Percentiles rank a stretch among this genome's conserved stretches.
Evolutionary conservation across 2,888 invertebrate genomes (phyloP).

Genomic region (Aporophyla nigra): DNA sequence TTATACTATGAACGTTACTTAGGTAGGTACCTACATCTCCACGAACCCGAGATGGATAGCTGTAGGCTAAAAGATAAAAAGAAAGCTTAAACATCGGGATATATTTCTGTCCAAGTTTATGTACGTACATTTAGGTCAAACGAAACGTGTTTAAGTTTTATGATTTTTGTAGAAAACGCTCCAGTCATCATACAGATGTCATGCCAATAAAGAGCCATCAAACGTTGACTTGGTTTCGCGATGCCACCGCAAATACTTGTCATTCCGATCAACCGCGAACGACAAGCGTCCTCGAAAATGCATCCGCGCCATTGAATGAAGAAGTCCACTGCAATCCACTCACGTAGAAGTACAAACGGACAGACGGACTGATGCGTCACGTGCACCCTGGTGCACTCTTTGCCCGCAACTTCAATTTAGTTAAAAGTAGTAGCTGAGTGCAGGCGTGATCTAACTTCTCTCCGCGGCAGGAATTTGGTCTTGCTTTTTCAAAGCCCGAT

Average conservation of each 20-base stretch:
- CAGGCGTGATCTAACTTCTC: conserved; percentile 82
- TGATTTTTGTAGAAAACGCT: conserved; percentile 21
- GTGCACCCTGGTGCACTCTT: conserved; percentile 81
- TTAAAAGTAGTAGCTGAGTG: conserved; percentile 88
- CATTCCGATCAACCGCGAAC: conserved; percentile 74
- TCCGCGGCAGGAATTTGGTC: conserved; percentile 75
- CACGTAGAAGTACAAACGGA: conserved; percentile 84
- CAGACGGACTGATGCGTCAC: conserved; percentile 84
- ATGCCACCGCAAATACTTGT: conserved; percentile 76
- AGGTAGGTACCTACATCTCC: conserved; percentile 12
- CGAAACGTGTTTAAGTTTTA: conserved; percentile 27
- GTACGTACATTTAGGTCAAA: conserved; percentile 47
- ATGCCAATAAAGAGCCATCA: conserved; percentile 62
- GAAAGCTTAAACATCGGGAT: conserved; percentile 30
- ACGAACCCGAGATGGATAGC: conserved; percentile 32
- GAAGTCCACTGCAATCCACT: conserved; percentile 80
- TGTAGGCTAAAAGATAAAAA: conserved; percentile 49
- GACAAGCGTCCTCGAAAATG: conserved; percentile 75
- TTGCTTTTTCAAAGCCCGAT: conserved; percentile 73
- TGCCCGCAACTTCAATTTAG: conserved; percentile 88
- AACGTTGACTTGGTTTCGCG: conserved; percentile 53
- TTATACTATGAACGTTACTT: conserved; percentile 12
- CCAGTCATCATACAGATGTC: conserved; percentile 21
- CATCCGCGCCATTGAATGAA: conserved; percentile 77
- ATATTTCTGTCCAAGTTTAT: conserved; percentile 31